Conservation (phyloP, 2,888 invertebrate species). For the Habrosyne pyritoides region DNA sequence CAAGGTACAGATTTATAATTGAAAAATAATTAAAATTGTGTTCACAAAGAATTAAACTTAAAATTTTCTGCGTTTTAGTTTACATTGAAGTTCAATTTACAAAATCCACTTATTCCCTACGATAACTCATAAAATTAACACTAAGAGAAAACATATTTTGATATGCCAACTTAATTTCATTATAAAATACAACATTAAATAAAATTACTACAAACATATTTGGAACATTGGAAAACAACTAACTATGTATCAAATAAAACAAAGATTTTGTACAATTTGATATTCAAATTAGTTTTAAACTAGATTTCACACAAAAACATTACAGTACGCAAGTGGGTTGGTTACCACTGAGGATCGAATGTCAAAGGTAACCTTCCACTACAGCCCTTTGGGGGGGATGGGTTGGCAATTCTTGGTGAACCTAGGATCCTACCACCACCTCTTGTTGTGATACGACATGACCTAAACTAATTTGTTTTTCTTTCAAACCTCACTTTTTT, state of each 20-base stretch:
- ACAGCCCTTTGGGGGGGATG: no score
- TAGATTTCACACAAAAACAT: neutral
- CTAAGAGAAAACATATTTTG: constrained; percentile 9
- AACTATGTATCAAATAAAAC: constrained; percentile 1
- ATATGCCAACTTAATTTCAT: constrained; percentile 9
- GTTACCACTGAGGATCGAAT: neutral
- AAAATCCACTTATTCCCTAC: neutral
- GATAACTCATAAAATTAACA: constrained; percentile 3
- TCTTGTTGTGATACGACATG: no score
- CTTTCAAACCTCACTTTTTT: no score
- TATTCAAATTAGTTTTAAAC: neutral
- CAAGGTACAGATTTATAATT: neutral
- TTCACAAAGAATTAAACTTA: neutral
- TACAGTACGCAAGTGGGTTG: neutral
- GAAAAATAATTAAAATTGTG: neutral
- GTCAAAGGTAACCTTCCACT: no score
- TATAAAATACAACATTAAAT: constrained; percentile 12
- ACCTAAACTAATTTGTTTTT: no score
- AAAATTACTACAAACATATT: constrained; percentile 8
- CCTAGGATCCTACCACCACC: no score
- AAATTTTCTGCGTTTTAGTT: neutral
- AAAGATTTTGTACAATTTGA: neutral
- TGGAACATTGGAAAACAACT: constrained; percentile 7
- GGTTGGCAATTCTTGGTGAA: no score
- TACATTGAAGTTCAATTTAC: neutral